Conservation (phyloP, 2,888 invertebrate species). For the Catocala sponsa region DNA sequence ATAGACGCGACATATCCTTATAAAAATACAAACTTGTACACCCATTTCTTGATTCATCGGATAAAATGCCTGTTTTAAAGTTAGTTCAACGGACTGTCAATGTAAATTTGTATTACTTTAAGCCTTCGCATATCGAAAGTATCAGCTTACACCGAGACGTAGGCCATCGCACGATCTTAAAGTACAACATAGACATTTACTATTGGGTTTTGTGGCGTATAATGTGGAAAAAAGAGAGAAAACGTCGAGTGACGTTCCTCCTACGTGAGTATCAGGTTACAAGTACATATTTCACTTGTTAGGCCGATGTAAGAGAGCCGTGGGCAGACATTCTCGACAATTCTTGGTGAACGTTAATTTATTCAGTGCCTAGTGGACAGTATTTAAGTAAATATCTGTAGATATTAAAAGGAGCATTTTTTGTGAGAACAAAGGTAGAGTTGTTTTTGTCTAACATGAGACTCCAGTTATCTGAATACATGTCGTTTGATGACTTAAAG, state of each 20-base stretch:
- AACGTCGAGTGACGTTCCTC: conserved; percentile 45
- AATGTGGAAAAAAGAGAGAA: conserved; percentile 28
- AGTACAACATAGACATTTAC: conserved; percentile 13
- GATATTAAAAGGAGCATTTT: neutral
- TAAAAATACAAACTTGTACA: too few relatives aligned
- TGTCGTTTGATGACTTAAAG: too few relatives aligned
- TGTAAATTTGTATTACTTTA: neutral
- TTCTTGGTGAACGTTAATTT: conserved; percentile 28
- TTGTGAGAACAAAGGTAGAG: too few relatives aligned
- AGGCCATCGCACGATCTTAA: conserved; percentile 8
- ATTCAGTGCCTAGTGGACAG: conserved; percentile 20
- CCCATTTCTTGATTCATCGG: too few relatives aligned
- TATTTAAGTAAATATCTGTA: conserved; percentile 2
- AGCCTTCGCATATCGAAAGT: conserved; percentile 1
- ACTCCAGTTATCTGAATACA: too few relatives aligned
- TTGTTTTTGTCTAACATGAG: too few relatives aligned
- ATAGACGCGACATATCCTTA: too few relatives aligned
- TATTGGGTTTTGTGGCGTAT: conserved; percentile 11
- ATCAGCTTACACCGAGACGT: conserved; percentile 16
- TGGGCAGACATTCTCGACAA: conserved; percentile 13
- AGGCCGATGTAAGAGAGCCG: conserved; percentile 38
- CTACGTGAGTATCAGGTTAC: conserved; percentile 59
- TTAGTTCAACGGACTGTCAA: neutral
- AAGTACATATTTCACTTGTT: conserved; percentile 57
- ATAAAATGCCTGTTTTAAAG: too few relatives aligned